A percentile compares a stretch with the other conserved stretches of the same genome.
Evolutionary conservation across 1,140 invertebrate species (phyloP).

Genomic region (Reticulitermes speratus): DNA sequence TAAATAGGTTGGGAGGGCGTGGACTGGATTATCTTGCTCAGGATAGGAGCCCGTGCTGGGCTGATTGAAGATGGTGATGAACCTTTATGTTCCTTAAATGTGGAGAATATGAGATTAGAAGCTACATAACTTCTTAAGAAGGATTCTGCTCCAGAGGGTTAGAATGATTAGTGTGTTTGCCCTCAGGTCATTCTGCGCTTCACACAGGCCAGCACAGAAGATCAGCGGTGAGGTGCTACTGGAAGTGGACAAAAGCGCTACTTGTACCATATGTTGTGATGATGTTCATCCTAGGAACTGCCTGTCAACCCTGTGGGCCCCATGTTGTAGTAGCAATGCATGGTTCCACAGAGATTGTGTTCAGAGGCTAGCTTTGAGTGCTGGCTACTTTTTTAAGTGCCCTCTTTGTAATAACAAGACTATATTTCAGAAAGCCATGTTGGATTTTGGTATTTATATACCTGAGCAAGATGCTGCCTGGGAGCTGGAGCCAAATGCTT

Average conservation of each 20-base stretch:
- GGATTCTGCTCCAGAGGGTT: neutral
- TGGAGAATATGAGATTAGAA: neutral
- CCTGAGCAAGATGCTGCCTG: constrained; percentile 68
- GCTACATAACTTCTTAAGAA: too few species aligned
- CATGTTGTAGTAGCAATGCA: constrained; percentile 60
- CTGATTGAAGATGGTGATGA: too few species aligned
- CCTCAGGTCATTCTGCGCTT: constrained; percentile 60
- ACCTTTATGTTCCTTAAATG: too few species aligned
- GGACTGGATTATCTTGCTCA: too few species aligned
- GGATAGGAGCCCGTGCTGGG: too few species aligned
- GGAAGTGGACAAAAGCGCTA: constrained; percentile 40
- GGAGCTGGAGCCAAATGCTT: constrained; percentile 66
- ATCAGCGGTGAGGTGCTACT: constrained; percentile 43
- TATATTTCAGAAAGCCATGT: constrained; percentile 60
- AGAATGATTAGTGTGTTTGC: constrained; percentile 31
- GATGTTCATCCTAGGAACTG: constrained; percentile 47
- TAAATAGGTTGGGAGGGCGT: too few species aligned
- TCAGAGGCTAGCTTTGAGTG: constrained; percentile 60
- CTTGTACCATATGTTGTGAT: constrained; percentile 60
- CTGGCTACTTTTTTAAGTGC: constrained; percentile 70
- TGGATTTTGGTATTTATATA: constrained; percentile 62
- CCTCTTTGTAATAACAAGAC: constrained; percentile 64
- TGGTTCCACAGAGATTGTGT: constrained; percentile 63
- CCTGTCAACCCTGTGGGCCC: constrained; percentile 54
- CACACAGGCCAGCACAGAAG: constrained; percentile 57